Base-by-base conservation (phyloP, 2,113 vertebrate species). In the Hiodon alosoides region DNA sequence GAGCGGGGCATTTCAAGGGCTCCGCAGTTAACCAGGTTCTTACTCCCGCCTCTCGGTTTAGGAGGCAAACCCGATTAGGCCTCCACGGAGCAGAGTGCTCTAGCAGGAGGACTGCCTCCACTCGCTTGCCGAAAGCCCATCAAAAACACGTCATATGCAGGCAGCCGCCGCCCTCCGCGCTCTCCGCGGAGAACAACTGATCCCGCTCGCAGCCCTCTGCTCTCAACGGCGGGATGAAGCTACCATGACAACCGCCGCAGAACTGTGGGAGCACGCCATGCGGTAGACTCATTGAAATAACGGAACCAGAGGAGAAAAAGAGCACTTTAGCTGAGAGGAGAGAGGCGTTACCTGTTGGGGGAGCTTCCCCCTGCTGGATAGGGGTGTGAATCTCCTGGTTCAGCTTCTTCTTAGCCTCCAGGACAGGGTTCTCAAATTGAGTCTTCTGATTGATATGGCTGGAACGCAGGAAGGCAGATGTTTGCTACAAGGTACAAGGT, bases 381-480 rank as follows among this genome's bases (percentile, higher is more conserved):
- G 73, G 69, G 10, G 79, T n/a, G 2, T 88, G 83, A 46, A 84
- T 86, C 53, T 95, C 91, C 53, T 92, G 92, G 11, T 92, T 95
- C 58, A 87, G 7, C 85, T 92, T 98, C 11, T 92, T 93, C 89
- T 96, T 99, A 65, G 97, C 96, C 88, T 98, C 97, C 87, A 94
- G 79, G 2, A 99, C 97, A 11, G 97, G 97, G 81, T 99, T 99
- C 90, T 99, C 97, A 92, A 99, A 99, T 84, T 99, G 97, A 57
- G 97, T 99, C 92, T 97, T 98, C 93, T 98, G 97, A 87, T 98
- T 98, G 81, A 99, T 96, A 69, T 99, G 97, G 81, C 97, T 99
- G 85, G 17, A 85, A 76, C 76, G 48, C 16, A 71, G 82, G 7
- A 14, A 80, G 3, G 78, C 70, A 82, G 51, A 79, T 67, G 69